phyloP scores from a whole-genome alignment of 2,113 vertebrate species.

The Datnioides undecimradiatus region DNA sequence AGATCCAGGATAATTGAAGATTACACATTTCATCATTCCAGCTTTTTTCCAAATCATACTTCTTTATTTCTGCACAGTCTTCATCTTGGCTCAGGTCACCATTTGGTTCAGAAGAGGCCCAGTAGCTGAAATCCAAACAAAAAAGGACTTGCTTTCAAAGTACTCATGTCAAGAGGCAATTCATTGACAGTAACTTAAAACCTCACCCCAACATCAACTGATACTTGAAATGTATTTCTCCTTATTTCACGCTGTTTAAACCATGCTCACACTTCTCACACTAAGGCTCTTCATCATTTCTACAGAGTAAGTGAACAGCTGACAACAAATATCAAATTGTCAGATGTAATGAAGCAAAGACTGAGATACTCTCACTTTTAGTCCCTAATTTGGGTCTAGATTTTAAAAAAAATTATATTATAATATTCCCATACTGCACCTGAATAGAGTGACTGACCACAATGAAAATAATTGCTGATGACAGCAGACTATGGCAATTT shows the following conservation, averaged over 20 bases:
- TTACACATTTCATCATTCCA: background rate
- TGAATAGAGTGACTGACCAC: background rate
- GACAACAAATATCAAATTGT: background rate
- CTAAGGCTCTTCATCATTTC: no score
- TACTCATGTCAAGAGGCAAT: no score
- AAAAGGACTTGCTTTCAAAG: no score
- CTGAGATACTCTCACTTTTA: background rate
- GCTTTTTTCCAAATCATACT: fast-evolving
- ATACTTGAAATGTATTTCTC: no score
- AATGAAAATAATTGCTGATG: background rate
- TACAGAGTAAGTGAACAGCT: no score
- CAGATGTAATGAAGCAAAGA: background rate
- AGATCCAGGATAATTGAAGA: fast-evolving
- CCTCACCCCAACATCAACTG: no score
- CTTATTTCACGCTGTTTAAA: no score
- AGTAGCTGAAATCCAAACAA: constrained; percentile 29
- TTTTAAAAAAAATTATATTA: background rate
- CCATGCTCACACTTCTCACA: no score
- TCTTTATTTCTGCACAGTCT: constrained; percentile 4
- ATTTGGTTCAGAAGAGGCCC: fast-evolving
- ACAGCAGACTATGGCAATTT: background rate
- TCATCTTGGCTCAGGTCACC: fast-evolving
- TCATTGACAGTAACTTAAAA: no score
- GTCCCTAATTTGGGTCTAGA: background rate
- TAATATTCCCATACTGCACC: background rate